Conservation (phyloP, 1,140 invertebrate genomes). For the Orussus abietinus region DNA sequence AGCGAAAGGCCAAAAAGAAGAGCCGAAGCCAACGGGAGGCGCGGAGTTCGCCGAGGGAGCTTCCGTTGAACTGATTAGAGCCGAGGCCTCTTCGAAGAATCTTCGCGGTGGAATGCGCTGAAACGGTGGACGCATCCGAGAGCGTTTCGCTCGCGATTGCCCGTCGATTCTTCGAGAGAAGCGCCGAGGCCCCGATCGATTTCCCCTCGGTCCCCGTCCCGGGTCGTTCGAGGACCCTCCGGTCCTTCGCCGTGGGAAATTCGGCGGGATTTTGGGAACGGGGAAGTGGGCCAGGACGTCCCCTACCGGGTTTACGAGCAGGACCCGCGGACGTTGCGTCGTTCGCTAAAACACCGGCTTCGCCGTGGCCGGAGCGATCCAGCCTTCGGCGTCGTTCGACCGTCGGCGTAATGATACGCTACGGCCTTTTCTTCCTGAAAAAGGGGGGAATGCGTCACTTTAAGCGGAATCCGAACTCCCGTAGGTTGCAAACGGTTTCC, state of each 20-base stretch:
- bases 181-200: no score
- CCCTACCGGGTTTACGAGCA: no score
- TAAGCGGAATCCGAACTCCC: conserved; percentile 32
- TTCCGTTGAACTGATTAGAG: conserved; percentile 41
- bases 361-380: no score
- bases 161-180: no score
- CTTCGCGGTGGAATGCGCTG: conserved; percentile 15
- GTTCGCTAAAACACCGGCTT: conserved; percentile 15
- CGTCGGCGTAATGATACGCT: conserved; percentile 36
- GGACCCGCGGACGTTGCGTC: conserved; percentile 24
- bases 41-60: no score
- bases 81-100: conserved; percentile 30
- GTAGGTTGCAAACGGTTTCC: conserved; percentile 32
- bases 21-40: no score
- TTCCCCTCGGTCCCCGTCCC: conserved; percentile 1
- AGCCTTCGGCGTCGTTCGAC: conserved; percentile 15
- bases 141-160: no score
- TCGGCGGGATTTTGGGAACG: no score
- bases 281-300: no score
- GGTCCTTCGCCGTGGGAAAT: no score
- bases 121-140: background rate
- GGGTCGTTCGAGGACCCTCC: conserved; percentile 25
- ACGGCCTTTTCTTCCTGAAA: conserved; percentile 36
- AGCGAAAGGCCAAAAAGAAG: no score
- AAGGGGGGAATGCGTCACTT: conserved; percentile 34